These are phyloP conservation scores for Polydrusus cervinus DNA, from an alignment of 2,888 invertebrate species.

Conservation along the genomic window DNA sequence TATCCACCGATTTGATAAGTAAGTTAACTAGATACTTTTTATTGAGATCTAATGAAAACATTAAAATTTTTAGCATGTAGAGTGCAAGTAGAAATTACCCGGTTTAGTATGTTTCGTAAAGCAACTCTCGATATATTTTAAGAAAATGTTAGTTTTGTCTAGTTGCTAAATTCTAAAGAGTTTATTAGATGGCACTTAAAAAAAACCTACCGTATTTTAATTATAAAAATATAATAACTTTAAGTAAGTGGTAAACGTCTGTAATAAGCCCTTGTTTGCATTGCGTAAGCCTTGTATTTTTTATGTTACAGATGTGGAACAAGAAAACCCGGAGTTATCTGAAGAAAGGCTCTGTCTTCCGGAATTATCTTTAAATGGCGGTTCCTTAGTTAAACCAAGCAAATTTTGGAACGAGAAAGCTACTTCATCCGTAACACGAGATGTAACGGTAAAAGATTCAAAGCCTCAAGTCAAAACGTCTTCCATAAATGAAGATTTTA, in stretches of 20 bases:
- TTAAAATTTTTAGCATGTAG: slow-evolving; percentile 1
- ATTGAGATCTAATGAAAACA: slow-evolving; percentile 1
- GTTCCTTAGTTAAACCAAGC: background rate
- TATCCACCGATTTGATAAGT: background rate
- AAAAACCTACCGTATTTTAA: background rate
- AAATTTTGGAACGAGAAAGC: background rate
- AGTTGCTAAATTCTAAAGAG: slow-evolving; percentile 1
- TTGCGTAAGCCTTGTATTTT: background rate
- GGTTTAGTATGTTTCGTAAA: background rate
- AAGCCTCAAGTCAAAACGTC: background rate
- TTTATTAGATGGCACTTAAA: slow-evolving; percentile 1
- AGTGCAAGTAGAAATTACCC: slow-evolving; percentile 1
- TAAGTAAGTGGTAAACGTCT: too few relatives aligned
- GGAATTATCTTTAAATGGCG: background rate
- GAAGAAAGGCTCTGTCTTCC: background rate
- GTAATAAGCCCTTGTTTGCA: background rate
- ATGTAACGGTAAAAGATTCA: slow-evolving; percentile 1
- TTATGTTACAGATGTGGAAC: background rate
- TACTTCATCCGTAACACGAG: background rate
- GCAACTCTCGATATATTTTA: background rate
- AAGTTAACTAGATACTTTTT: background rate
- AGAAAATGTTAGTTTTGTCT: background rate
- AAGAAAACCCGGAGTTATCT: background rate
- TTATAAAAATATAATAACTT: background rate
- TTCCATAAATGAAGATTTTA: background rate